phyloP scores from a whole-genome alignment of 2,797 vertebrate species.

The Mus minutoides region DNA sequence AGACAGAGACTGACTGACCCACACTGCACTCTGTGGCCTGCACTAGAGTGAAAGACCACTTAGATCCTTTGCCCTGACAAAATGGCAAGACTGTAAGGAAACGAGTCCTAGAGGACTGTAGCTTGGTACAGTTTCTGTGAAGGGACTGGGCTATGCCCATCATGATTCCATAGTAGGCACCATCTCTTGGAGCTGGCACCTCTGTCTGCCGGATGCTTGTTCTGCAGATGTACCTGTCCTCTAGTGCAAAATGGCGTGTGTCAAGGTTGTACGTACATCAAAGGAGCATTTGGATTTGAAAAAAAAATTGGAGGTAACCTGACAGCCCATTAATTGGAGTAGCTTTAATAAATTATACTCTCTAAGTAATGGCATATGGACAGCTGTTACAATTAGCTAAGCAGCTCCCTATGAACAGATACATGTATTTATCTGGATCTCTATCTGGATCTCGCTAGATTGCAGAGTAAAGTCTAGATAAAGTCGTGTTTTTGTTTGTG shows the following conservation, averaged over 20 bases:
- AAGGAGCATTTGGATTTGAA: conserved; percentile 13
- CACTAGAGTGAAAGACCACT: neutral
- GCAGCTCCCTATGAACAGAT: neutral
- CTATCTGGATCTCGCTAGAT: neutral
- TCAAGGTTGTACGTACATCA: conserved; percentile 45
- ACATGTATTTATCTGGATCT: neutral
- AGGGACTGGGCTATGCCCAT: neutral
- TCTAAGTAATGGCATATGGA: neutral
- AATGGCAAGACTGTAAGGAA: neutral
- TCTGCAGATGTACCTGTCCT: neutral
- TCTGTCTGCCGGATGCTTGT: neutral
- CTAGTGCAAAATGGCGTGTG: neutral
- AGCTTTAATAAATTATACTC: conserved; percentile 61
- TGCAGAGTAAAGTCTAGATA: neutral
- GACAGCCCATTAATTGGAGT: conserved; percentile 54
- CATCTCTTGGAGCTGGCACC: neutral
- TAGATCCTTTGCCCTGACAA: neutral
- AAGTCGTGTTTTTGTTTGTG: neutral
- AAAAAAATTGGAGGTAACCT: conserved; percentile 3
- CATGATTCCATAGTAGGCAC: neutral
- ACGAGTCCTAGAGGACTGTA: neutral
- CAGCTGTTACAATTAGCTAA: conserved; percentile 39
- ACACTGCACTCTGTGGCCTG: neutral
- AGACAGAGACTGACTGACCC: neutral
- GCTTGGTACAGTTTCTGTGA: neutral